Base-by-base conservation (phyloP, 2,888 invertebrate genomes). In the Tinea trinotella region DNA sequence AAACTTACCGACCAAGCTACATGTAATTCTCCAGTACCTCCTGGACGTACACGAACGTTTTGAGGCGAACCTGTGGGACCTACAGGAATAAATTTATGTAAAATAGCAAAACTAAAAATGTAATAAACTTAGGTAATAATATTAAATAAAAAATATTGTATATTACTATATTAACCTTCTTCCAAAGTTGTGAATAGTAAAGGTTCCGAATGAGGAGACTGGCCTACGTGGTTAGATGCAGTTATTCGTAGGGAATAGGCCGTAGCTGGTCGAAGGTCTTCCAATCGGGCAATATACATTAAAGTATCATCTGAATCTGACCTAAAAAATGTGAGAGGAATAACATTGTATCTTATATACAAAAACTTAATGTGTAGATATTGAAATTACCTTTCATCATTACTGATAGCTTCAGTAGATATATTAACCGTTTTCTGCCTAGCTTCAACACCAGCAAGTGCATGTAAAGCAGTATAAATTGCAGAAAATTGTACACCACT, bases 181-280 rank as follows among this genome's bases (percentile, higher is more conserved):
- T 93, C 93, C 57, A 91, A 86, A 0, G 93, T 92, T 58, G 90
- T 89, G 34, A 91, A 90, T 9, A 90, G 82, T 3, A 91, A 79
- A 0, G 88, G 84, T 35, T 90, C 89, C 9, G 92, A 92, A n/a
- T 90, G 89, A n/a, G 88, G 82, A 55, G 93, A 92, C 50, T 86
- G 84, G 10, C 93, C 93, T 13, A 93, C 90, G 60, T 89, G 88
- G 71, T 93, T 93, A 56, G 89, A 86, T 0, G 93, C 92, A 52
- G 89, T 75, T 53, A 93, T 80, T 2, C 92, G 84, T 60, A 93
- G 83, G 34, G 89, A 88, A 68, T 93, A 93, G 2, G 89, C 87
- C 3, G 90, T 88, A 1, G 92, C 91, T 0, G 94, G 93, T 55
- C 88, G 88, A 46, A 93, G 79, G 1, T 87, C 88, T 0, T 82